Evolutionary conservation across 2,888 invertebrate species (phyloP), one percentile per base, ranked within the genome.

Genomic region (Acanthopleura granulata): DNA sequence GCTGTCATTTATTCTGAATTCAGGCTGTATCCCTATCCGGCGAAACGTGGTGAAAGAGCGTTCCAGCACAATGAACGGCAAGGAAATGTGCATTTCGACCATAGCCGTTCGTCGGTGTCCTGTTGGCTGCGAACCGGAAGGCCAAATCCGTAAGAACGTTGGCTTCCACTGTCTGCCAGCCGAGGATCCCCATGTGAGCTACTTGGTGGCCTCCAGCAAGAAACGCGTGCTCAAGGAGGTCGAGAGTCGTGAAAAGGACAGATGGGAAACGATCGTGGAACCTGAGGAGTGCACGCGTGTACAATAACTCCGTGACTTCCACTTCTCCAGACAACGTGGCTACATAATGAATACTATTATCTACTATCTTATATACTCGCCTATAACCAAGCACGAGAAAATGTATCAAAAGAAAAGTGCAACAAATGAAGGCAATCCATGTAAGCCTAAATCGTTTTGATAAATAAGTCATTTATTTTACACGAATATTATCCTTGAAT

Each of bases 91-190:
- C 57, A 22, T 72, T 29, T 72, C 72, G 3, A 50, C 29, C 1
- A 3, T 12, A 29, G 11, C 72, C 29, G 3, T 72, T 4, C n/a
- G 27, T 3, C 22, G 16, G 51, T 72, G 72, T 49, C 72, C 72
- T 22, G 16, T 22, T 18, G 51, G 25, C 1, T 72, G 72, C 27
- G 18, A 51, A 15, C 22, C 27, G 0, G 18, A 15, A 25, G 72
- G 29, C 6, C 6, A 22, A 18, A 50, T 18, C 18, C 22, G 14
- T 14, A 57, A n/a, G 51, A 27, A 25, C 16, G 18, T 57, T 1
- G 51, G 40, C 29, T 72, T 25, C 72, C 72, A 72, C 72, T 72
- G 72, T 57, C 72, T 72, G 16, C 66, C 25, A 22, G 22, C 12
- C 22, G 29, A 22, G 15, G 66, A 66, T 22, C 66, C 66, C 3